Evolutionary conservation across 2,888 invertebrate species (phyloP), one percentile per base, ranked within the genome.

Genomic region (Brassicogethes aeneus): DNA sequence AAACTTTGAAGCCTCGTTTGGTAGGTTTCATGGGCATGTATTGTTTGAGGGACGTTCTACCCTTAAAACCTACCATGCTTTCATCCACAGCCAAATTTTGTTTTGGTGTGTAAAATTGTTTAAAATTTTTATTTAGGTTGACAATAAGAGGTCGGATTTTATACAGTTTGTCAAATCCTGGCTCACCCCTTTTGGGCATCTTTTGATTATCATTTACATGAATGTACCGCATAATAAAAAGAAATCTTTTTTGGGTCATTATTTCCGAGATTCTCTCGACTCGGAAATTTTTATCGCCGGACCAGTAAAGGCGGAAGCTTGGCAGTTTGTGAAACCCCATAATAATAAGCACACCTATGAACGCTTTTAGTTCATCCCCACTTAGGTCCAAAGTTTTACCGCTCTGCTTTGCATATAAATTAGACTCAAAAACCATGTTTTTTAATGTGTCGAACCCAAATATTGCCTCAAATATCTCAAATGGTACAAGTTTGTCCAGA

Each of bases 61-160:
- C n/a, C n/a, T n/a, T n/a, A n/a, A n/a, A n/a, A n/a, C n/a, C n/a
- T n/a, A n/a, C n/a, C n/a, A n/a, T n/a, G n/a, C n/a, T n/a, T n/a
- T 49, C 34, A 48, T 43, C 33, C 47, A 55, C 43, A 54, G 50
- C 16, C 48, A 49, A 16, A 48, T 33, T 45, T 47, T 54, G 37
- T 44, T 46, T 15, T 47, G 44, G 43, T n/a, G n/a, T n/a, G n/a
- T n/a, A n/a, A n/a, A n/a, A n/a, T n/a, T 51, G 56, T 13, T 33
- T 34, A 40, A 48, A 54, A 13, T 31, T 37, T 8, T 44, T 36
- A 5, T 40, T 36, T n/a, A 44, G 33, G 33, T 42, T n/a, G 32
- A 40, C 34, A 15, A 51, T 14, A 8, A 50, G 33, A 7, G 40
- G 40, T 30, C 10, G 5, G 16, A 40, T 29, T 31, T 40, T 35